Evolutionary conservation across 2,888 invertebrate species (phyloP).

Genomic region (Leptopterna dolabrata): DNA sequence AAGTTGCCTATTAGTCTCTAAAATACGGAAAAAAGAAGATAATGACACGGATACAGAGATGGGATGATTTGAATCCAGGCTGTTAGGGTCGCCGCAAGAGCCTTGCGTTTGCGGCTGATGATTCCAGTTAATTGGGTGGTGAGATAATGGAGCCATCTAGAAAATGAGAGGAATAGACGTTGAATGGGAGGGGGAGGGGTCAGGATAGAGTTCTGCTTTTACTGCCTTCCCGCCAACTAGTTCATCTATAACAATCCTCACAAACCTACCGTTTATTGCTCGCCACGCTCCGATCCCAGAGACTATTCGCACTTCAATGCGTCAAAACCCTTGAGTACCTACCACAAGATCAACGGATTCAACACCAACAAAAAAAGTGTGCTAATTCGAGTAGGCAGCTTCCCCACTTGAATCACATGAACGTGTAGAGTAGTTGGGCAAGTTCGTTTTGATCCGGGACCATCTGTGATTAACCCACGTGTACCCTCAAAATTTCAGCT

Average conservation of each 20-base stretch:
- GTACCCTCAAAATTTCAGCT: too few relatives aligned
- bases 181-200: neutral
- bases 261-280: neutral
- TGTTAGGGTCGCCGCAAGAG: neutral
- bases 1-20: neutral
- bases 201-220: neutral
- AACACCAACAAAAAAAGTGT: too few relatives aligned
- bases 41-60: neutral
- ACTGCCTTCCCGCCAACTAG: conserved; percentile 17
- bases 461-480: too few relatives aligned
- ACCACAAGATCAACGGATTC: too few relatives aligned
- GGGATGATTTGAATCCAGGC: conserved; percentile 19
- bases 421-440: too few relatives aligned
- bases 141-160: conserved; percentile 29
- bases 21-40: neutral
- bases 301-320: neutral
- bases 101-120: conserved; percentile 18
- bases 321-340: neutral
- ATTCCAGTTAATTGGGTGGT: conserved; percentile 22
- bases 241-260: conserved; percentile 1
- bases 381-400: too few relatives aligned
- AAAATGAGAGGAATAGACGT: neutral
- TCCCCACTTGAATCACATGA: too few relatives aligned
- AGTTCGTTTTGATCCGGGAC: too few relatives aligned
- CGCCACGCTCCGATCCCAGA: neutral